Percentiles rank a stretch among this genome's conserved stretches.
These are phyloP conservation scores for Eueides isabella DNA, from an alignment of 1,140 invertebrate genomes.

Conservation along the genomic window DNA sequence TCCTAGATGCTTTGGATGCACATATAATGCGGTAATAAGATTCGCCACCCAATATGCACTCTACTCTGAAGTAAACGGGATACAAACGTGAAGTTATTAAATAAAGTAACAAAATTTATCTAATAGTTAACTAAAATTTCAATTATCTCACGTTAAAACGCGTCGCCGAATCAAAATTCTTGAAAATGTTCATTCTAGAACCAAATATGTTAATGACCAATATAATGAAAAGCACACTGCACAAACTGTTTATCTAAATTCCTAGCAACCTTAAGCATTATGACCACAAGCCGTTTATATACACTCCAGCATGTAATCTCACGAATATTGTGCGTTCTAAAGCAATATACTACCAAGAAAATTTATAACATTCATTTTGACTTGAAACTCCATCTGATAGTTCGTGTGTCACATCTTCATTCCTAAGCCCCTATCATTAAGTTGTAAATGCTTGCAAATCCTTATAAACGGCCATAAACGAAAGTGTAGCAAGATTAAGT, in stretches of 20 bases:
- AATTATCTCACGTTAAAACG: neutral
- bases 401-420: slow-evolving; percentile 3
- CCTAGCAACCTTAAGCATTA: neutral
- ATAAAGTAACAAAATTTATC: neutral
- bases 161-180: neutral
- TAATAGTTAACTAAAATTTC: neutral
- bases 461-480: neutral
- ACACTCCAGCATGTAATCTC: neutral
- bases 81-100: too few relatives aligned
- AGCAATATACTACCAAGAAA: slow-evolving; percentile 5
- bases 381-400: neutral
- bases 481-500: neutral
- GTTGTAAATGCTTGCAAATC: slow-evolving; percentile 8
- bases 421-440: slow-evolving; percentile 12
- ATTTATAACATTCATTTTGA: slow-evolving; percentile 24
- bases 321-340: neutral
- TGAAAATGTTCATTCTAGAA: neutral
- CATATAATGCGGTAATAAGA: too few relatives aligned
- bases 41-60: too few relatives aligned
- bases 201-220: neutral
- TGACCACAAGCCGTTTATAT: neutral
- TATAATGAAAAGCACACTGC: neutral
- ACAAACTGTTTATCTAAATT: neutral
- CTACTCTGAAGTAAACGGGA: too few relatives aligned
- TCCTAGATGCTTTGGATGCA: too few relatives aligned